phyloP scores from a whole-genome alignment of 2,888 invertebrate genomes.

The Xylota sylvarum region DNA sequence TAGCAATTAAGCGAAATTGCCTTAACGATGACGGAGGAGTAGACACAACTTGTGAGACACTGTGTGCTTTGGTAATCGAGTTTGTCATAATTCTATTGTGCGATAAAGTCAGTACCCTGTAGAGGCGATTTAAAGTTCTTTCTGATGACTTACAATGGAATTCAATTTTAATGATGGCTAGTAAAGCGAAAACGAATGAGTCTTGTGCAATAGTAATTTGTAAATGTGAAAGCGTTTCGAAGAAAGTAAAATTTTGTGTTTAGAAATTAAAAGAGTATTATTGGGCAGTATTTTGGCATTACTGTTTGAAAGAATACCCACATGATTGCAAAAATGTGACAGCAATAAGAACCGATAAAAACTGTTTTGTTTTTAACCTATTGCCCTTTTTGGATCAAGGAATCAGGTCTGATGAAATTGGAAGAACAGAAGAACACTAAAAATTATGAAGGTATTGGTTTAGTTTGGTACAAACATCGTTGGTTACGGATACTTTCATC shows the following conservation, averaged over 20 bases:
- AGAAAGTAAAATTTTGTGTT: slow-evolving; percentile 40
- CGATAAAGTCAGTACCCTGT: slow-evolving; percentile 8
- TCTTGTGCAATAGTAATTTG: slow-evolving; percentile 57
- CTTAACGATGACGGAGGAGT: slow-evolving; percentile 23
- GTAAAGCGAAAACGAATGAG: slow-evolving; percentile 43
- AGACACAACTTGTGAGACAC: slow-evolving; percentile 19
- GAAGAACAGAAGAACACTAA: too few species aligned
- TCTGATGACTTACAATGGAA: slow-evolving; percentile 48
- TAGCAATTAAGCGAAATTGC: slow-evolving; percentile 67
- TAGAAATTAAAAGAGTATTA: neutral
- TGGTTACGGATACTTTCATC: too few species aligned
- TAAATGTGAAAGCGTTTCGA: slow-evolving; percentile 44
- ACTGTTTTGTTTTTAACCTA: too few species aligned
- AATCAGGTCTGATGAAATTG: too few species aligned
- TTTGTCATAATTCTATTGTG: slow-evolving; percentile 53
- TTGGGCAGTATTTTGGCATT: neutral
- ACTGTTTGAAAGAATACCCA: neutral
- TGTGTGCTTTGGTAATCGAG: slow-evolving; percentile 31
- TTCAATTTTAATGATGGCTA: slow-evolving; percentile 50
- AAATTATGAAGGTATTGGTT: too few species aligned
- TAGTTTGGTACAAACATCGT: too few species aligned
- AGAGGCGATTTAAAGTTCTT: slow-evolving; percentile 39
- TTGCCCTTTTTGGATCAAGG: too few species aligned
- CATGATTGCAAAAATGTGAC: too few species aligned
- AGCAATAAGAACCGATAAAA: too few species aligned